Evolutionary conservation across 2,113 vertebrate genomes (phyloP), one percentile per base, ranked within the genome.

Genomic region (Tiliqua scincoides): DNA sequence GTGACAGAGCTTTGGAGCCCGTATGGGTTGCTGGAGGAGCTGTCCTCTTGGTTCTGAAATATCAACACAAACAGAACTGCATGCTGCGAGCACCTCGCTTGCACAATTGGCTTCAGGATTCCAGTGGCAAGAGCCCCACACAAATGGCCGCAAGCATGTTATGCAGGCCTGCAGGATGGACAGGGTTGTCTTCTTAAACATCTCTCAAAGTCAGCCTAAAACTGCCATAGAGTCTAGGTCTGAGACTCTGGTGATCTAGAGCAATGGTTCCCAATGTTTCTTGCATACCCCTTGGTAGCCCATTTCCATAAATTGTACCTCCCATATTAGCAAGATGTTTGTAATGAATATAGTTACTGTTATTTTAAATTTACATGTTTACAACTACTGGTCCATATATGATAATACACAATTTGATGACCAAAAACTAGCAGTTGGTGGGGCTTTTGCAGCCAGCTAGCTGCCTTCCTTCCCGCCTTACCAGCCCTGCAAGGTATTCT

Each of bases 11-110:
- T 98, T 5, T 97, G 97, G 81, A 98, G 91, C 0, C 96, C 96
- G 4, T 98, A 99, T 37, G 97, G 98, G 35, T 98, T 98, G 61
- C 97, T 96, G 61, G 97, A 94, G 0, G 97, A 94, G 52, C 97
- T 98, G 83, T 98, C 98, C 87, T 99, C 99, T 95, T 99, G 98
- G 76, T 97, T 98, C 98, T 98, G 95, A 86, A 75, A 95, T 82
- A 89, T 43, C 95, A 93, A 43, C 37, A 30, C 59, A 27, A 8
- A 79, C 25, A 35, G 35, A 40, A 8, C 32, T 63, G 59, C 59
- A 79, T 14, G 11, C 10, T 23, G 0, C 1, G 6, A 52, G 20
- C 79, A 30, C 65, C 27, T 35, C 20, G 17, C 11, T 6, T 3
- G 6, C 32, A 20, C 52, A 17, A 11, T 6, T 14, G 8, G 35